phyloP scores from a whole-genome alignment of 1,140 invertebrate genomes.

The Parasteatoda tepidariorum region DNA sequence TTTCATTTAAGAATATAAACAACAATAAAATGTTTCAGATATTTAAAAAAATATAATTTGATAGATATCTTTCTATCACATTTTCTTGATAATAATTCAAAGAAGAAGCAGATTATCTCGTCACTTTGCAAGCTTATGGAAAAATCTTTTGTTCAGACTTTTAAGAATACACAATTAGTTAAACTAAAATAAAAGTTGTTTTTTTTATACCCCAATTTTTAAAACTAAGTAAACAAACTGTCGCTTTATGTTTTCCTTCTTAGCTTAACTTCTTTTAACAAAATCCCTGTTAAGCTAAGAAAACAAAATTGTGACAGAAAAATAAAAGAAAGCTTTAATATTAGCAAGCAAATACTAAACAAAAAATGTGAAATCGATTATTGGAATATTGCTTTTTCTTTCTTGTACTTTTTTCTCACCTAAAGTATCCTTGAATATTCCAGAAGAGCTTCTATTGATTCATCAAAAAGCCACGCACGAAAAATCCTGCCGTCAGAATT shows the following conservation, averaged over 20 bases:
- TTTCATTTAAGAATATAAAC: no score
- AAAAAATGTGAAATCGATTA: background rate
- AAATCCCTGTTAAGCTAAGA: no score
- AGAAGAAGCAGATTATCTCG: no score
- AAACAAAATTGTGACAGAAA: background rate
- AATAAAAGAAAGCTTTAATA: background rate
- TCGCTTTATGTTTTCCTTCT: no score
- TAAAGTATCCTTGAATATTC: background rate
- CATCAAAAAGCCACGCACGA: conserved; percentile 17
- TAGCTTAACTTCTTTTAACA: no score
- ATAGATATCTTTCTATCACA: no score
- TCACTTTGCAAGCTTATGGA: no score
- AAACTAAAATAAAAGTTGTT: background rate
- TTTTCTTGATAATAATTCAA: no score
- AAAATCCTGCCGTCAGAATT: conserved; percentile 14
- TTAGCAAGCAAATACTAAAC: background rate
- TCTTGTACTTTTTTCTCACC: background rate
- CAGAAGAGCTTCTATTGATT: conserved; percentile 23
- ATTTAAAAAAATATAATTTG: no score
- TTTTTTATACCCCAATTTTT: background rate
- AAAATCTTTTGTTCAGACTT: no score
- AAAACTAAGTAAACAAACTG: background rate
- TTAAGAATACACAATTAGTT: no score
- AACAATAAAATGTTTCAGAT: no score
- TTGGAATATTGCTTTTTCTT: background rate